Evolutionary conservation across 2,797 vertebrate genomes (phyloP), one percentile per base, ranked within the genome.

Genomic region (Arctocebus calabarensis): DNA sequence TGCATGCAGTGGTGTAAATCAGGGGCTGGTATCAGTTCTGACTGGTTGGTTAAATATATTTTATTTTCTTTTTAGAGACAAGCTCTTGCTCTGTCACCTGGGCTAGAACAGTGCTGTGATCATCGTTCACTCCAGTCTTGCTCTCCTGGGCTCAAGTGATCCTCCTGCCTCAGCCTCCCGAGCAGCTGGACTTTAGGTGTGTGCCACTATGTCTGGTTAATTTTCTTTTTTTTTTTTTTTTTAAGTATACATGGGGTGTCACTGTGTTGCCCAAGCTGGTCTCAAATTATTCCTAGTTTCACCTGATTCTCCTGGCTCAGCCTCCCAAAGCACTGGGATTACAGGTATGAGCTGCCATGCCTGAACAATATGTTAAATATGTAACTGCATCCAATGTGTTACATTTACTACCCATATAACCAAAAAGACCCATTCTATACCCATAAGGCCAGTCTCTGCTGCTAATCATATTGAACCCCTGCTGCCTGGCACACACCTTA

Each of bases 401-500:
- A 14, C n/a, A 34, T 4, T 32, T 10, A 81, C 25, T n/a, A 29
- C 10, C 68, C 32, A 34, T 0, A 14, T 40, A 25, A 29, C 27
- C 27, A 29, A 1, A 14, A 34, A 61, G 19, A 17, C 55, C 4
- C 45, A 29, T 25, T 11, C 29, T 64, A 48, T 1, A 10, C 29
- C 17, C 1, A 1, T 1, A 16, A 52, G 78, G 52, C 52, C 20
- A 29, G 9, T 43, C 5, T 7, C 62, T 27, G 3, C n/a, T 32
- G 2, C 27, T 17, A 2, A 1, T 52, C 16, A 20, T 40, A 52
- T 20, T 59, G 25, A 82, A 59, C 5, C 48, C 55, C 27, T 7
- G 10, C 32, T 16, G 37, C 64, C 6, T 0, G 16, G 9, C 7
- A 43, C 0, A 23, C 4, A 17, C 17, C 11, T 1, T 40, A 45